Base-by-base conservation (phyloP, 2,888 invertebrate genomes). In the Drosophila siamana region DNA sequence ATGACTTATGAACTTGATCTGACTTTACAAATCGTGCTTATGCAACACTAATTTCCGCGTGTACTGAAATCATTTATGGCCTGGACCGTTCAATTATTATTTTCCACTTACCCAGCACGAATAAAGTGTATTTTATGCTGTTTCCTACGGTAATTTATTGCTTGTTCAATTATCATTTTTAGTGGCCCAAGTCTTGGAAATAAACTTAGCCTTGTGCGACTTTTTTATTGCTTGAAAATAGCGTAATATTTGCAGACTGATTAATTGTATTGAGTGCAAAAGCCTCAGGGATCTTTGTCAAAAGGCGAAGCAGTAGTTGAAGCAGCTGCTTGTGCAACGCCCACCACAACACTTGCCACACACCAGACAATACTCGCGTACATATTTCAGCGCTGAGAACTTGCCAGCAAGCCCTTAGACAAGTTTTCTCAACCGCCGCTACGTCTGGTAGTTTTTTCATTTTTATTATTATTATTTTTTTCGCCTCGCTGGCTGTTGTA, bases 311-410 rank as follows among this genome's bases (percentile, higher is more conserved):
- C 43, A 59, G 11, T 22, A 62, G 13, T 11, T 54, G 52, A 38
- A 50, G 76, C 69, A 71, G 66, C 86, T 86, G 74, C 71, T 79
- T 61, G 80, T 60, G 72, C 59, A 69, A 80, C 81, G 69, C 30
- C 16, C 51, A 44, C 24, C 11, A 26, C 46, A 57, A 69, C 79
- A 76, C 71, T 74, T 61, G 8, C 54, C 48, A 56, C 59, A 50
- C 59, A 16, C 33, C 1, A 9, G 24, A 16, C 40, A 51, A 51
- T 5, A 43, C 15, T n/a, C n/a, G n/a, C n/a, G n/a, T n/a, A 36
- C 75, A 80, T 55, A 80, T 60, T 61, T 68, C 33, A 38, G 19
- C 51, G 61, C 62, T 40, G 44, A 61, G 48, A 79, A 73, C 43
- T 72, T 57, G 61, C 33, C 68, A 47, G 61, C 56, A 80, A 78